Percentiles rank a stretch among this genome's conserved stretches.
Evolutionary conservation across 2,797 vertebrate genomes (phyloP).

Genomic region (Simalia tracyae): DNA sequence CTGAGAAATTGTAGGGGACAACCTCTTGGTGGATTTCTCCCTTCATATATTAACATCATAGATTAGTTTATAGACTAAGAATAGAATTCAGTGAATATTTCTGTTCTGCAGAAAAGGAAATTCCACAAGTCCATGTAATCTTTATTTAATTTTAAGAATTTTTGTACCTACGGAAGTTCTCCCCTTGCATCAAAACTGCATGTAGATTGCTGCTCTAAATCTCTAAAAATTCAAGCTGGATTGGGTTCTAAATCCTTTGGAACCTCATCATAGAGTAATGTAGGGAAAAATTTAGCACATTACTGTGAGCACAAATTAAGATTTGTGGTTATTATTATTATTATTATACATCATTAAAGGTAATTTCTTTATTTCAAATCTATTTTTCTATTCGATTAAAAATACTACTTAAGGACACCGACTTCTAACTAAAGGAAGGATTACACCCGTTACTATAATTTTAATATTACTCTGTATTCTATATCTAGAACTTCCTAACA

Average conservation of each 20-base stretch:
- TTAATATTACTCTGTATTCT: not conserved
- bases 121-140: not conserved
- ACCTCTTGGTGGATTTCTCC: not conserved
- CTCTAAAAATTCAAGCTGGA: not conserved
- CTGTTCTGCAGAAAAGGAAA: not conserved
- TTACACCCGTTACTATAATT: not conserved
- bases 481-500: not conserved
- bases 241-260: not conserved
- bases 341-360: not conserved
- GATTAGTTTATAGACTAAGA: not conserved
- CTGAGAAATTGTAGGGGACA: not conserved
- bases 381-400: not conserved
- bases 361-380: not conserved
- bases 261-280: not conserved
- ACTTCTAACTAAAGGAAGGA: not conserved
- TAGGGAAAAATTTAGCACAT: not conserved
- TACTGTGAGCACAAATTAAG: not conserved
- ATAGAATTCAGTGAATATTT: not conserved
- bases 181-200: not conserved
- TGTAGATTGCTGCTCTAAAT: not conserved
- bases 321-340: not conserved
- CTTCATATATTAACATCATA: not conserved
- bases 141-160: not conserved
- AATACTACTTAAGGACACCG: not conserved
- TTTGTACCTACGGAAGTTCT: not conserved